Base-by-base conservation (phyloP, 2,113 vertebrate genomes). In the Albula goreensis region DNA sequence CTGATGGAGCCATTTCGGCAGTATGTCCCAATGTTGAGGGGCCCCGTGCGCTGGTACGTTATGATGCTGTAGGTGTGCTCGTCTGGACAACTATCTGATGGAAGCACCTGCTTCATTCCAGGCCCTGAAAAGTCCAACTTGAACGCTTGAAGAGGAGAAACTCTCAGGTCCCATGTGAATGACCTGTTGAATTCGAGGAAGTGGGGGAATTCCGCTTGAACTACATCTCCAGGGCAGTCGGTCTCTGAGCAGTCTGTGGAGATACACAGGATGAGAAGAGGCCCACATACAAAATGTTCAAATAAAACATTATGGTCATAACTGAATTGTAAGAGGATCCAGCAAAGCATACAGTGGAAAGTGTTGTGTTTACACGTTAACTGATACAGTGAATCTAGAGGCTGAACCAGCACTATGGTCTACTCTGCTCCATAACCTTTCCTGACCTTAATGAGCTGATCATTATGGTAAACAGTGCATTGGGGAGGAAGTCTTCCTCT, bases 1-100 rank as follows among this genome's bases (percentile, higher is more conserved):
- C 93, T 96, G 84, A 99, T 93, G 0, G 94, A 90, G 87, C 98
- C 98, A 0, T 94, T 96, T 89, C 92, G 94, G 90, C 98, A 99
- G 91, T 98, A 99, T 49, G 93, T 96, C 19, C 98, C 97, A 0
- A 99, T 94, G 80, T 2, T 91, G 57, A 93, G 91, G 0, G 5
- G 78, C 0, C 95, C 91, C 0, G 4, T 1, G 0, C 94, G 94
- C 0, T 94, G 56, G 13, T 83, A 95, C 56, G 92, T 93, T 0
- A 91, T 66, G 50, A 99, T 86, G 5, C 86, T 90, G 92, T 97
- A 97, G 0, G 93, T 95, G 85, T 96, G 86, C 0, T 89, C 91
- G 2, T 97, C 96, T 0, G 93, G 91, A 90, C 98, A 99, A 0
- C 0, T 87, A 3, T 95, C 92, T 2, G 88, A 89, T 0, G 95